phyloP scores from a whole-genome alignment of 2,797 vertebrate species.

The Enteromius argenteus region DNA sequence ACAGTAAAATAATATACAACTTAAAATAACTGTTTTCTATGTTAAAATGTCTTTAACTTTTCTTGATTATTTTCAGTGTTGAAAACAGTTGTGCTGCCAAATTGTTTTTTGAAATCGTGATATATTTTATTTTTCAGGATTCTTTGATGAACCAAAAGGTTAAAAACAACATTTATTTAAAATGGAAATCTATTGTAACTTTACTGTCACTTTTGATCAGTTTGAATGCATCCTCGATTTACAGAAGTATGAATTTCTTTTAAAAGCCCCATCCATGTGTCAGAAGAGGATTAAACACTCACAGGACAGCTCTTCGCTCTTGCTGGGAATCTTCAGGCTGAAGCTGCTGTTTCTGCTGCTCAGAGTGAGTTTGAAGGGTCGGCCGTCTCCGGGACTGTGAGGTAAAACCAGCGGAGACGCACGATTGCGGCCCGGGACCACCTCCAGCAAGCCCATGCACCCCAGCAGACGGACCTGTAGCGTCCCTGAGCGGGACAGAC shows the following conservation, averaged over 20 bases:
- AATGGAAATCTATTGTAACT: no score
- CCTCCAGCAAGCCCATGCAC: slow-evolving; percentile 86
- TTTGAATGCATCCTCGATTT: no score
- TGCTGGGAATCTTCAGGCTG: slow-evolving; percentile 84
- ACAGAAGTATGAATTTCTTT: no score
- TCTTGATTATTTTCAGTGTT: no score
- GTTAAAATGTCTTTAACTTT: no score
- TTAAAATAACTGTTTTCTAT: no score
- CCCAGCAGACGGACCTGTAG: slow-evolving; percentile 84
- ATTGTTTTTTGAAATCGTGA: no score
- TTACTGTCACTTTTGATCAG: neutral
- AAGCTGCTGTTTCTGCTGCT: slow-evolving; percentile 87
- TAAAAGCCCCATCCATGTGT: no score
- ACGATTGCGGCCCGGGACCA: slow-evolving; percentile 84
- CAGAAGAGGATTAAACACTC: slow-evolving; percentile 57
- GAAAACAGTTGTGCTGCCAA: no score
- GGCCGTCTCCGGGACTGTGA: slow-evolving; percentile 83
- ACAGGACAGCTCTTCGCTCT: slow-evolving; percentile 86
- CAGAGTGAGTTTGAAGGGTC: slow-evolving; percentile 87
- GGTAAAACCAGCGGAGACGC: slow-evolving; percentile 77
- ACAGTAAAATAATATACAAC: no score
- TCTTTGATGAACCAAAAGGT: no score
- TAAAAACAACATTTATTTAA: neutral
- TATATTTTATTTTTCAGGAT: no score
- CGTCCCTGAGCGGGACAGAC: slow-evolving; percentile 64